Evolutionary conservation across 2,113 vertebrate genomes (phyloP), one percentile per base, ranked within the genome.

Genomic region (Eubucco bourcierii): DNA sequence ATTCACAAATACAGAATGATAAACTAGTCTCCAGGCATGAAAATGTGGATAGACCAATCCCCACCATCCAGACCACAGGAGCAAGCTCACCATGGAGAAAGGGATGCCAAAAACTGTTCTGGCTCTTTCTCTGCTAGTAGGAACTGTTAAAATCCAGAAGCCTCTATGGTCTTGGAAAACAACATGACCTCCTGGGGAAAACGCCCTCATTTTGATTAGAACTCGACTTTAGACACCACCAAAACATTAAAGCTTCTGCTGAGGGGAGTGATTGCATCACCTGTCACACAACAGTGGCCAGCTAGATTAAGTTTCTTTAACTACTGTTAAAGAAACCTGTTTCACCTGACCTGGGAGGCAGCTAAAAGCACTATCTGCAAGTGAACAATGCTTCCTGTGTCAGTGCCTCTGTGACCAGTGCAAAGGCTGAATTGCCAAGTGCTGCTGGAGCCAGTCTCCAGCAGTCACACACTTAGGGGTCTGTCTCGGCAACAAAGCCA

Each of bases 381-480:
- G 33, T 5, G 37, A 47, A 94, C 90, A 95, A 85, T 84, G 72
- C 46, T 71, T 87, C 34, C 46, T 29, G 53, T 94, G 84, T 91
- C 59, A 31, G 41, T 74, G 47, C 55, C 34, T 63, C 47, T 28
- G 33, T 55, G 12, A 6, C 12, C 56, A 63, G 23, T 7, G 16
- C 50, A 80, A 72, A 5, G 3, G 12, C 14, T 56, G 41, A 76
- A 47, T 16, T 31, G 23, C 10, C 63, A 50, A 33, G 78, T 44
- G 58, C 18, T 24, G 50, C 28, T 47, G 34, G 74, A 71, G 41
- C 13, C 13, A 83, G 46, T 44, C 77, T 31, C 47, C 0, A 0
- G 1, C 10, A 14, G 18, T 33, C 44, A 60, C 4, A 9, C 14
- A 81, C n/a, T 28, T 19, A 52, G 4, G 16, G 18, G 20, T 59